A percentile compares a stretch with the other conserved stretches of the same genome.
Conservation (phyloP, 2,888 invertebrate species). For the Tenthredo scrophulariae region DNA sequence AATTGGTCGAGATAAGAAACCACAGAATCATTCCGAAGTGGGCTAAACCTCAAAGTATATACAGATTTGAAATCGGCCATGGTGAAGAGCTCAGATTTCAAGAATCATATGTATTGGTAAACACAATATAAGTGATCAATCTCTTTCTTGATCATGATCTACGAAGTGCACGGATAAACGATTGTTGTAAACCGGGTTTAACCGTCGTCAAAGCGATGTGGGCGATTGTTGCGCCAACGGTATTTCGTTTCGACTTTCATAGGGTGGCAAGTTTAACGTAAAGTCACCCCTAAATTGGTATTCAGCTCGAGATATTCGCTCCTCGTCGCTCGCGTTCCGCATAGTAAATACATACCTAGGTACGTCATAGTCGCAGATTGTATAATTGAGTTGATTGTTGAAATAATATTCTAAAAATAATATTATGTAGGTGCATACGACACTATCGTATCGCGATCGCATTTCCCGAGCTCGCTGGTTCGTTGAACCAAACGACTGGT, state of each 20-base stretch:
- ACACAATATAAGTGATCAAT: not conserved
- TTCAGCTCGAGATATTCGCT: not conserved
- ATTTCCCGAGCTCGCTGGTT: not conserved
- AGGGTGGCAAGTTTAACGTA: slow-evolving; percentile 1
- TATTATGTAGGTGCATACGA: not conserved
- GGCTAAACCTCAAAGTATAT: not conserved
- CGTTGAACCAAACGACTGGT: slow-evolving; percentile 5
- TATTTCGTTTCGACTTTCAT: not conserved
- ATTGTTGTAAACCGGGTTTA: not conserved
- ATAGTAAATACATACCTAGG: not conserved
- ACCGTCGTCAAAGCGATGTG: not conserved
- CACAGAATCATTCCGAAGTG: not conserved
- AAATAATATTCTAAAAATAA: not conserved
- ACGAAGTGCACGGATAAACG: not conserved
- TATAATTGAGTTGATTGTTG: not conserved
- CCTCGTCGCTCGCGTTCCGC: not conserved
- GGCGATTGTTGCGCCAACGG: slow-evolving; percentile 11
- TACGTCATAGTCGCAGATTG: not conserved
- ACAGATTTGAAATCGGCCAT: not conserved
- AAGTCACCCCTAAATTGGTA: not conserved
- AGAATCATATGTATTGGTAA: not conserved
- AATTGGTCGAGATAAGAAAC: not conserved
- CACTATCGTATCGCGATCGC: not conserved
- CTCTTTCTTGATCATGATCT: not conserved
- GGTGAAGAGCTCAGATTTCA: not conserved